Evolutionary conservation across 2,888 invertebrate species (phyloP), one percentile per base, ranked within the genome.

Genomic region (Acrocyrtus sp.): DNA sequence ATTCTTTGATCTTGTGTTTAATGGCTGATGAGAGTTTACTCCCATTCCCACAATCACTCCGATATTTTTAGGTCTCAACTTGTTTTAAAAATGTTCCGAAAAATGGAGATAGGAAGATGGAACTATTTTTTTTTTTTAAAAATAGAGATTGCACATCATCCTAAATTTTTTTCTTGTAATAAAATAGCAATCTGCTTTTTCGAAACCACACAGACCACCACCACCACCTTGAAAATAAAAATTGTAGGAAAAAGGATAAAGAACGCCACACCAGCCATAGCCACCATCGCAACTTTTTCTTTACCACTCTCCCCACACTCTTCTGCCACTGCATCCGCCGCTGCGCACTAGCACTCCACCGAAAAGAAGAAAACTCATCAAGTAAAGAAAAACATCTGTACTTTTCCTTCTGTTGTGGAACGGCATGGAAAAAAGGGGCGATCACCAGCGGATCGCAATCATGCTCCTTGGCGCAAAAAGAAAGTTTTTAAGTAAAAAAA

Each of bases 341-440:
- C 27, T 12, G 3, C 27, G 27, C 51, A 51, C 51, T 29, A 54
- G 19, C 54, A 54, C 54, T 8, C 39, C 10, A 53, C 10, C 26
- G 48, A 21, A 21, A 21, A 53, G 34, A 21, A 56, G 39, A 34
- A 43, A 57, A 57, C 41, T 57, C 45, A 43, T 57, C 45, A 43
- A 57, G 45, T 22, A 45, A 54, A 19, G 54, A 54, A 54, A 54
- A 54, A 54, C 54, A 54, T 54, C 54, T 54, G 54, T 29, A 19
- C 6, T 34, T 34, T 34, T 34, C 34, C 12, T 34, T 34, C 34
- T 34, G 34, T 34, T 34, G 34, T 34, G 34, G 34, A 34, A 34
- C 34, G 34, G 34, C 34, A 34, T 34, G 34, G 34, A 34, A 34
- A 34, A 34, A 34, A 12, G 34, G 34, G 34, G 34, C 34, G 34